Base-by-base conservation (phyloP, 2,113 vertebrate species). In the Uria lomvia region DNA sequence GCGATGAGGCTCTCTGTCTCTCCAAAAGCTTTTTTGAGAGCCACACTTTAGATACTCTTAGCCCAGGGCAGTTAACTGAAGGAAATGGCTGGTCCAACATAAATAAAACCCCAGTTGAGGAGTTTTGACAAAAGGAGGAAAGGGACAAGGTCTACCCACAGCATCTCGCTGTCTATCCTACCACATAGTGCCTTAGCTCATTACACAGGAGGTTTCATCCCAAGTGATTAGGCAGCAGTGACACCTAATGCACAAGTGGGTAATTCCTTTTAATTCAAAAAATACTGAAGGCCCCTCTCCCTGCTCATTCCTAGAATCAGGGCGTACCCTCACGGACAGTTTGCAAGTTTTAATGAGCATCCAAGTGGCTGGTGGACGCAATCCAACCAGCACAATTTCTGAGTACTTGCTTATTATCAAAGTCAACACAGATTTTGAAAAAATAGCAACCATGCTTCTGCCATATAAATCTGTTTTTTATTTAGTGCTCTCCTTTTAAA, bases 211-310 rank as follows among this genome's bases (percentile, higher is more conserved):
- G 36, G 26, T 40, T 87, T 40, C 66, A 74, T 90, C 93, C 91
- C 80, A 72, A 95, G 94, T 47, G 70, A 68, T 76, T 72, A 40
- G 56, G 90, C 93, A 95, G 93, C 94, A 96, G 96, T 94, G 93
- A 96, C 94, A 95, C 91, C 92, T 95, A 96, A 95, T 82, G 95
- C 87, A 82, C 43, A 58, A 52, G 18, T 21, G 45, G 49, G 40
- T 87, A 92, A 94, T 72, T 91, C 70, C 56, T 73, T 87, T 84
- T 30, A 40, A 65, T 23, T 52, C 32, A 56, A 40, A 90, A 90
- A 87, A 15, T 21, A 20, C n/a, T 53, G 27, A 27, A 86, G 47
- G 38, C 8, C 12, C 30, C 45, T 79, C 68, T 88, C 42, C 29
- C 50, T 70, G 60, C 32, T 22, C 21, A 4, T 77, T 86, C 36